Evolutionary conservation across 2,888 invertebrate genomes (phyloP).

Genomic region (Troilus luridus): DNA sequence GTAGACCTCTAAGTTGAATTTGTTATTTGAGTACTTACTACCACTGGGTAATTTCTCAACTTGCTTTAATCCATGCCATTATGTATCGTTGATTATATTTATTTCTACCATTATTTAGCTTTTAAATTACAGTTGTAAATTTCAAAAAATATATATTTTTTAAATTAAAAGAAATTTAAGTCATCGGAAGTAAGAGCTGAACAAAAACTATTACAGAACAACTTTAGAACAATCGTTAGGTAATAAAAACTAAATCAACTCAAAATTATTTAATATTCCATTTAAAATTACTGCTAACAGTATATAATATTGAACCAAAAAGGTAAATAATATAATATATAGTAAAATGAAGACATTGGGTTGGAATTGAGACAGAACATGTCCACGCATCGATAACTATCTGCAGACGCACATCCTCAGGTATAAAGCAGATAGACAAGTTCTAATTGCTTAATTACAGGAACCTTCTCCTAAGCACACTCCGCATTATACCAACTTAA

Average conservation of each 20-base stretch:
- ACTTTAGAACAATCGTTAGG: neutral
- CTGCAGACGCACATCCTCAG: neutral
- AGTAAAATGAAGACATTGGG: neutral
- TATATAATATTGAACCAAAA: neutral
- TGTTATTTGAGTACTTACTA: too few relatives aligned
- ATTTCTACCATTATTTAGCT: too few relatives aligned
- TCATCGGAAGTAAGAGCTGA: neutral
- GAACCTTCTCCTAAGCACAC: neutral
- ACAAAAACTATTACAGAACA: neutral
- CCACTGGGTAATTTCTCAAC: too few relatives aligned
- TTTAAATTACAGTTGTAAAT: too few relatives aligned
- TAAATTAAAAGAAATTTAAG: neutral
- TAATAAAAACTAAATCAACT: neutral
- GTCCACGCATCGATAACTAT: neutral
- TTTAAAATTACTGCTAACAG: neutral
- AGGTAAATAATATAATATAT: neutral
- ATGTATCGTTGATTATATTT: too few relatives aligned
- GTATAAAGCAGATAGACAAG: neutral
- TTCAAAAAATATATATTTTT: too few relatives aligned
- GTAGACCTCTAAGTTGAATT: too few relatives aligned
- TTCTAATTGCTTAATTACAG: constrained; percentile 37
- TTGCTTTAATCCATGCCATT: too few relatives aligned
- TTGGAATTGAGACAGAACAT: neutral
- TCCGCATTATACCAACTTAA: neutral
- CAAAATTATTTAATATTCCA: neutral